Percentiles rank a stretch among this genome's conserved stretches.
Evolutionary conservation across 2,888 invertebrate genomes (phyloP).

Genomic region (Biston betularia): DNA sequence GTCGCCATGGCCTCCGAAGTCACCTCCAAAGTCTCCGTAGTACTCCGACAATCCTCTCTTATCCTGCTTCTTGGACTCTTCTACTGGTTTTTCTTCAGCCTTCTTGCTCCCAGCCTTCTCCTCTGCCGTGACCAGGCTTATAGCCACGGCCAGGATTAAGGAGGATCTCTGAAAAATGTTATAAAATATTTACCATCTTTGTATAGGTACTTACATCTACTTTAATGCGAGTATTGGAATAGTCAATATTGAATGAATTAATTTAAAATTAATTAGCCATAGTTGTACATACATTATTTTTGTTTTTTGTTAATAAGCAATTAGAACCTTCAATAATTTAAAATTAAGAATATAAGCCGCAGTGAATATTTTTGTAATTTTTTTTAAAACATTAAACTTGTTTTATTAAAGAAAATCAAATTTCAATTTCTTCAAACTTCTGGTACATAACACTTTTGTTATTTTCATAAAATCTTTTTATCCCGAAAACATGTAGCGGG

Average conservation of each 20-base stretch:
- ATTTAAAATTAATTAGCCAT: no score
- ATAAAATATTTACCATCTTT: conserved; percentile 6
- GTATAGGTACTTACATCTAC: neutral
- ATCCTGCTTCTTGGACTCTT: conserved; percentile 84
- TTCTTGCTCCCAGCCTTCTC: conserved; percentile 79
- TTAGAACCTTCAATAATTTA: no score
- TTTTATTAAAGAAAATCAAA: no score
- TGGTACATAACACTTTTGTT: no score
- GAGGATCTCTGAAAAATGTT: conserved; percentile 74
- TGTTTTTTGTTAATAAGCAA: no score
- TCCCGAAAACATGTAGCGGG: no score
- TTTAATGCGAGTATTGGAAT: neutral
- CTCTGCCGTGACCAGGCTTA: conserved; percentile 85
- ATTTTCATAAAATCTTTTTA: no score
- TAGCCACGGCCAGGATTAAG: conserved; percentile 83
- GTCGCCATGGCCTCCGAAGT: conserved; percentile 54
- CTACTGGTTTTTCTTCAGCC: conserved; percentile 76
- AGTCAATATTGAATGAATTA: neutral
- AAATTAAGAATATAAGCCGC: no score
- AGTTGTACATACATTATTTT: no score
- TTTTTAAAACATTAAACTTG: no score
- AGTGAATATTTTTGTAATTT: no score
- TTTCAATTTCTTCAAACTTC: no score
- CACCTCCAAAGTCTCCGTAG: conserved; percentile 73
- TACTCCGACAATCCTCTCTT: conserved; percentile 85